Evolutionary conservation across 2,797 vertebrate species (phyloP).

Genomic region (Champsocephalus gunnari): DNA sequence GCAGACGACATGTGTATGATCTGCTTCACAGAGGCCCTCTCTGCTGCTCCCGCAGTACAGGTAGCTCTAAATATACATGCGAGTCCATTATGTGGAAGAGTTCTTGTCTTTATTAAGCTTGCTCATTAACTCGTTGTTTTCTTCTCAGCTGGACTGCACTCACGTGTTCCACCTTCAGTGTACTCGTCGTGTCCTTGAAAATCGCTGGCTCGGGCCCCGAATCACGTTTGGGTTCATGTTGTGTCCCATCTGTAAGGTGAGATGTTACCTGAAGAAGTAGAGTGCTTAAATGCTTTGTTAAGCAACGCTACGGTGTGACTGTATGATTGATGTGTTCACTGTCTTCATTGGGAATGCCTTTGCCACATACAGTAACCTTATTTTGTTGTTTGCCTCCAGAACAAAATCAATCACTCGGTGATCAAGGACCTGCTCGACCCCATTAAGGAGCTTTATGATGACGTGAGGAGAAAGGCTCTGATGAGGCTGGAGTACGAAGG

Average conservation of each 20-base stretch:
- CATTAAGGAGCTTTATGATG: conserved; percentile 98
- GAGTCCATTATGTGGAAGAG: not conserved
- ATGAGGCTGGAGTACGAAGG: conserved; percentile 99
- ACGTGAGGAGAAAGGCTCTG: conserved; percentile 96
- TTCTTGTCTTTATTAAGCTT: not conserved
- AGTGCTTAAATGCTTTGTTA: too few relatives aligned
- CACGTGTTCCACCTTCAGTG: conserved; percentile 99
- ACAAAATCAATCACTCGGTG: conserved; percentile 98
- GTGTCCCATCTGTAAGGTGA: conserved; percentile 99
- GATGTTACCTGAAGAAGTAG: conserved; percentile 11
- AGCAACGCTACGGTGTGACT: not conserved
- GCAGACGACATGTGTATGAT: conserved; percentile 99
- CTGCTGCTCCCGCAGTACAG: conserved; percentile 97
- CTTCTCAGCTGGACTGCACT: conserved; percentile 94
- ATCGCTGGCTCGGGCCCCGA: conserved; percentile 97
- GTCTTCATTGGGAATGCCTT: not conserved
- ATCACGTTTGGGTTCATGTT: conserved; percentile 99
- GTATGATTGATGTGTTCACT: conserved; percentile 10
- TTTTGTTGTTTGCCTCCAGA: conserved; percentile 82
- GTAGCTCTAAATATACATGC: conserved; percentile 67
- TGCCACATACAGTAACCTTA: not conserved
- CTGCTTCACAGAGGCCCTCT: conserved; percentile 98
- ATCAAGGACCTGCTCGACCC: conserved; percentile 98
- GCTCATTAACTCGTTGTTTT: conserved; percentile 26
- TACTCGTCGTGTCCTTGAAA: conserved; percentile 95